Evolutionary conservation across 2,797 vertebrate genomes (phyloP).

Genomic region (Gymnopithys bicolor): DNA sequence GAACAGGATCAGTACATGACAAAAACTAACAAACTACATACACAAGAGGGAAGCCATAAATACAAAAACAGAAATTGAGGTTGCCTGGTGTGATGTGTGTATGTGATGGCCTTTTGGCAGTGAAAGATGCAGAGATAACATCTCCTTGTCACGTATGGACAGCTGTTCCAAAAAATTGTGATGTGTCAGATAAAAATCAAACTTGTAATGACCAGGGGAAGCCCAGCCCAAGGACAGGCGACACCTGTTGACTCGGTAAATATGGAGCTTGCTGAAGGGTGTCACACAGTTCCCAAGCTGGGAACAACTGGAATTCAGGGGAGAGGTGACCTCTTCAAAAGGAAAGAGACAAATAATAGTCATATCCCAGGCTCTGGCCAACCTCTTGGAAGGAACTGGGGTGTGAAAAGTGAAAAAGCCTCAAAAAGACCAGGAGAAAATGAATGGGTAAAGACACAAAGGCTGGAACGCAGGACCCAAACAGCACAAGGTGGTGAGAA

Average conservation of each 20-base stretch:
- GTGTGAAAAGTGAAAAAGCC: background rate
- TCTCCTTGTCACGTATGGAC: fast-evolving
- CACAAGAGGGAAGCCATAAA: background rate
- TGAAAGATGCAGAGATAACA: background rate
- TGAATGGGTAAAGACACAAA: background rate
- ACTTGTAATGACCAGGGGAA: fast-evolving
- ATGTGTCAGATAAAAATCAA: background rate
- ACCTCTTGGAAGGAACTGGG: background rate
- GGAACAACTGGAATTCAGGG: background rate
- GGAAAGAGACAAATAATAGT: background rate
- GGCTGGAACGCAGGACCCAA: background rate
- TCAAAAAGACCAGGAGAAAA: background rate
- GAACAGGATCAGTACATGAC: background rate
- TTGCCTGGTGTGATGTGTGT: fast-evolving
- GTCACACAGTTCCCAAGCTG: background rate
- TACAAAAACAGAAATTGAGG: background rate
- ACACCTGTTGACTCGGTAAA: background rate
- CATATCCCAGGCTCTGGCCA: background rate
- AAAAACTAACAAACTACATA: background rate
- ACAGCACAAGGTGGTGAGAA: background rate
- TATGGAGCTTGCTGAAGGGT: background rate
- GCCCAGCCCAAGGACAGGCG: background rate
- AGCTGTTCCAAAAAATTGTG: background rate
- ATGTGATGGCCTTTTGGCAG: background rate
- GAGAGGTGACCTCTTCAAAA: background rate